Base-by-base conservation (phyloP, 2,797 vertebrate species). In the Darevskia nairensis region DNA sequence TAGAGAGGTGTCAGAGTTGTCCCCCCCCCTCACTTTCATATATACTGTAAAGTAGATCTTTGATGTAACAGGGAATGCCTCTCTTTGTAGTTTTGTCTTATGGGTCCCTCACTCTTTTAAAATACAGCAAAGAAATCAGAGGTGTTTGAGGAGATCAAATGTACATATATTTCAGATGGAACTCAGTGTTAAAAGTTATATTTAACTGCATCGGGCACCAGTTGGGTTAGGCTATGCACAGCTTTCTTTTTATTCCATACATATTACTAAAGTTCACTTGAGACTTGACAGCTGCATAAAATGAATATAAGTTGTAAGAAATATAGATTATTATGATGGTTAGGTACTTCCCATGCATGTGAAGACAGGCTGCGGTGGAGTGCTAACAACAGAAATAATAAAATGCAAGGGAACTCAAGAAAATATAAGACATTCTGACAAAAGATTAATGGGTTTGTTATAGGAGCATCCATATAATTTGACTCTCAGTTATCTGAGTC, bases 121-220 rank as follows among this genome's bases (percentile, higher is more conserved):
- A 82, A 88, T 76, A 50, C 66, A 76, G 66, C 25, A 46, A 88
- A 88, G 71, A 68, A 76, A 68, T 82, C n/a, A 82, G 0, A 68
- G 11, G 15, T 2, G 44, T 59, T 64, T 44, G 50, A 11, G 59
- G 55, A 82, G 80, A 66, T 75, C 23, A 82, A 75, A 50, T 55
- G 13, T 13, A 76, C n/a, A 55, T 66, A 35, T 27, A 68, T 39
- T 82, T 46, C 71, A 87, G 7, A 8, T 41, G 46, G 75, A 75
- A 75, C 50, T 61, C 27, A 46, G 6, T 75, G 39, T 23, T 9
- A 27, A 74, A 82, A 46, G 27, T 87, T 81, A 44, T 41, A 75
- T 66, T 15, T 35, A 29, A 78, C 35, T 3, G 19, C 27, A 55
- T 69, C 8, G 69, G n/a, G 32, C 13, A 71, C 46, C 71, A 74